phyloP scores from a whole-genome alignment of 2,888 invertebrate genomes.

The Oxyteleia sp. region DNA sequence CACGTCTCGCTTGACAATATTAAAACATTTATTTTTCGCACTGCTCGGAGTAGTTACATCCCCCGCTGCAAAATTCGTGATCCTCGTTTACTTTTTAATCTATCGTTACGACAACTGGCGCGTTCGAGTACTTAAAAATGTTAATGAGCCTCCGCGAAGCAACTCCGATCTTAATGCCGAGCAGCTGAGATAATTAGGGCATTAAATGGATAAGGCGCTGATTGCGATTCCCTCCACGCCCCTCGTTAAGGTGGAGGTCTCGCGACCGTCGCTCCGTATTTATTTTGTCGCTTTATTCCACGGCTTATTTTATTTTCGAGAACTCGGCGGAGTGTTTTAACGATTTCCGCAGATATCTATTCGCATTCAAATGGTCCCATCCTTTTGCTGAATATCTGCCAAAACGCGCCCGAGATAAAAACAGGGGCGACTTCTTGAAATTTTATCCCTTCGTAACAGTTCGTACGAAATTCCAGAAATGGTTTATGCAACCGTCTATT shows the following conservation, averaged over 20 bases:
- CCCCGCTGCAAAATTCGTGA: not conserved
- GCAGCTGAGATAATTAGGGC: slow-evolving; percentile 1
- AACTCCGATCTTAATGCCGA: not conserved
- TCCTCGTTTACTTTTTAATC: not conserved
- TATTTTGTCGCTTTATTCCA: not conserved
- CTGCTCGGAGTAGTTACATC: too few relatives aligned
- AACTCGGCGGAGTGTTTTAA: not conserved
- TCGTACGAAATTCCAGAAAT: not conserved
- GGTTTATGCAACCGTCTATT: slow-evolving; percentile 25
- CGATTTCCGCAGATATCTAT: not conserved
- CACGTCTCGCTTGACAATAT: too few relatives aligned
- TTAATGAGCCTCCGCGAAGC: not conserved
- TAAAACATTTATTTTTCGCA: too few relatives aligned
- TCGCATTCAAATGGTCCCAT: not conserved
- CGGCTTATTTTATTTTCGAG: slow-evolving; percentile 6
- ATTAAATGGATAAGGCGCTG: slow-evolving; percentile 1
- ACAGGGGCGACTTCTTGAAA: not conserved
- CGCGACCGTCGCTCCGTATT: not conserved
- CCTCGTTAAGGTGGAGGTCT: not conserved
- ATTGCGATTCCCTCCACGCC: slow-evolving; percentile 3
- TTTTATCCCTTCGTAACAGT: slow-evolving; percentile 1
- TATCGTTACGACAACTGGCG: not conserved
- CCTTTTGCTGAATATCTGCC: slow-evolving; percentile 26
- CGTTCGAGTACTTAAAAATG: not conserved
- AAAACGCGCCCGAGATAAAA: not conserved